Evolutionary conservation across 2,113 vertebrate species (phyloP).

Genomic region (Regulus satrapa): DNA sequence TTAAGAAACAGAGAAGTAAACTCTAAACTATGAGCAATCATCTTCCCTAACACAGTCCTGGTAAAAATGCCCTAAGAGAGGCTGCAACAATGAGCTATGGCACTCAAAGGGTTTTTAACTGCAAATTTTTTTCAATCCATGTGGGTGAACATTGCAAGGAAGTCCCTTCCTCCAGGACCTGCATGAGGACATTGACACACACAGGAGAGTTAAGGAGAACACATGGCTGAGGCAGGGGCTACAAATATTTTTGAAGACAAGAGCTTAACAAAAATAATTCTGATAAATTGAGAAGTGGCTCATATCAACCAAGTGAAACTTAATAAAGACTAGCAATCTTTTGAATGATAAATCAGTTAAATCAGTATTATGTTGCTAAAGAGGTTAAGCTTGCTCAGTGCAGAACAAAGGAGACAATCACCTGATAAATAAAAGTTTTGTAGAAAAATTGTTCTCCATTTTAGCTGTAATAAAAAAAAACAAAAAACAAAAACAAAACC

Average conservation of each 20-base stretch:
- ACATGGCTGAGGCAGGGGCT: background rate
- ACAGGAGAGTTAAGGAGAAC: accelerated
- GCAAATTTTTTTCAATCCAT: background rate
- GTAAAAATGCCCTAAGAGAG: background rate
- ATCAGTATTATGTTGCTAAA: background rate
- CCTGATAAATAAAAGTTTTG: background rate
- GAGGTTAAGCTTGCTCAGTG: background rate
- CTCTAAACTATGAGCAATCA: background rate
- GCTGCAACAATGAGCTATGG: background rate
- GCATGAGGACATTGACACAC: background rate
- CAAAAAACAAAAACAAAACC: background rate
- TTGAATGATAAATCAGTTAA: background rate
- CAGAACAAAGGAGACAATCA: background rate
- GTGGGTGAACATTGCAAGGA: background rate
- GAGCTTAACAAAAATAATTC: background rate
- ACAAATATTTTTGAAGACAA: background rate
- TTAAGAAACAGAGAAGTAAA: background rate
- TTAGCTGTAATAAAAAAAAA: background rate
- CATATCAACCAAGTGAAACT: background rate
- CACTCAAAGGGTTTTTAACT: background rate
- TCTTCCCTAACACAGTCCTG: background rate
- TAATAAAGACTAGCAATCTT: background rate
- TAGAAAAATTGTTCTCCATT: background rate
- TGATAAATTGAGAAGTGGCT: background rate
- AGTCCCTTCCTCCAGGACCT: background rate